A percentile compares a stretch with the other conserved stretches of the same genome.
phyloP scores from a whole-genome alignment of 2,888 invertebrate genomes.

The Lydus trimaculatus region DNA sequence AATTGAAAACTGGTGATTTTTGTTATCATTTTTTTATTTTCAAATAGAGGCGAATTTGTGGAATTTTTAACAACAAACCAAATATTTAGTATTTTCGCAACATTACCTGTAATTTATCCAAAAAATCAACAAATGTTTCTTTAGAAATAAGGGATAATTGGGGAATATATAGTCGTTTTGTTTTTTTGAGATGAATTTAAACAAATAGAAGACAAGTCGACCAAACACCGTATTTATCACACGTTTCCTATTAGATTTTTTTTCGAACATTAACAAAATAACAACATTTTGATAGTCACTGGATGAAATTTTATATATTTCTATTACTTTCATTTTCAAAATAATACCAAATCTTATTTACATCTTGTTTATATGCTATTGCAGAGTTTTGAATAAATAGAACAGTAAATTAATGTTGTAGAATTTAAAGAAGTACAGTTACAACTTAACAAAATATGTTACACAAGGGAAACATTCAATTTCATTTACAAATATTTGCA shows the following conservation, averaged over 20 bases:
- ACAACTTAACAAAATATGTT: slow-evolving; percentile 22
- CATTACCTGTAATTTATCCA: not conserved
- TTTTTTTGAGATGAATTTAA: too few relatives aligned
- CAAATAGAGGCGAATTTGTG: not conserved
- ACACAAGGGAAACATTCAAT: slow-evolving; percentile 28
- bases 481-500: slow-evolving; percentile 25
- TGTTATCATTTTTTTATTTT: too few relatives aligned
- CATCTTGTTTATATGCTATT: not conserved
- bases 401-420: slow-evolving; percentile 26
- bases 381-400: slow-evolving; percentile 20
- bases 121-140: not conserved
- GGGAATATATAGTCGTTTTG: not conserved
- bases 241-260: too few relatives aligned
- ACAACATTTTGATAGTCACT: not conserved
- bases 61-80: not conserved
- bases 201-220: too few relatives aligned
- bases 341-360: not conserved
- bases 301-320: not conserved
- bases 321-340: not conserved
- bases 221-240: too few relatives aligned
- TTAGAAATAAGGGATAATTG: not conserved
- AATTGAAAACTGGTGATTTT: not conserved
- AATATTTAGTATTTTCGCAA: not conserved
- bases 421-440: slow-evolving; percentile 23
- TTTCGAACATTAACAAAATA: too few relatives aligned